Percentiles rank a stretch among this genome's conserved stretches.
Conservation (phyloP, 2,113 vertebrate genomes). For the Neogobius melanostomus region DNA sequence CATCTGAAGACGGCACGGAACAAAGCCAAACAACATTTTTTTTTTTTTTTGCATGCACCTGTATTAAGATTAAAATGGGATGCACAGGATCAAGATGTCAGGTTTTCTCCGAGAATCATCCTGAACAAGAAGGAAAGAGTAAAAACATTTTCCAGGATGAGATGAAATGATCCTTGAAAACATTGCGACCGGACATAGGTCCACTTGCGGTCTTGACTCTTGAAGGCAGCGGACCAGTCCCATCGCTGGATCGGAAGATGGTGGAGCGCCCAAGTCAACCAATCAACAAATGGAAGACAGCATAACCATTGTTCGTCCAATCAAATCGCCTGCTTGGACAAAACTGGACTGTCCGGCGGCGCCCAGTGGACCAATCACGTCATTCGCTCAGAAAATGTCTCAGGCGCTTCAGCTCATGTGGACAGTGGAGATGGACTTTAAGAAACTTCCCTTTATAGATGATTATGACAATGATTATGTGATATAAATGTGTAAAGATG, state of each 20-base stretch:
- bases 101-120: not conserved
- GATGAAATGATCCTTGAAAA: not conserved
- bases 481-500: not conserved
- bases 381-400: conserved; percentile 27
- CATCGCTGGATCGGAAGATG: not conserved
- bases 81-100: not conserved
- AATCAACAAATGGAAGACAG: not conserved
- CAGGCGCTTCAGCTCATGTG: conserved; percentile 49
- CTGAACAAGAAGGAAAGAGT: not conserved
- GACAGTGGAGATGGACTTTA: conserved; percentile 8
- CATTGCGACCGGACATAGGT: not conserved
- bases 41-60: not conserved
- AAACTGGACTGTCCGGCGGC: not conserved
- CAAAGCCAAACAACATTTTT: not conserved
- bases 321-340: not conserved
- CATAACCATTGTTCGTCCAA: not conserved
- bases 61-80: conserved; percentile 21
- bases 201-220: not conserved
- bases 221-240: not conserved
- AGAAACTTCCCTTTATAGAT: conserved; percentile 29
- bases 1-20: not conserved
- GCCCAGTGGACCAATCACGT: not conserved
- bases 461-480: conserved; percentile 26
- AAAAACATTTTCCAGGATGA: not conserved
- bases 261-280: not conserved